Evolutionary conservation across 1,140 invertebrate genomes (phyloP).

Genomic region (Heliconius eleuchia): DNA sequence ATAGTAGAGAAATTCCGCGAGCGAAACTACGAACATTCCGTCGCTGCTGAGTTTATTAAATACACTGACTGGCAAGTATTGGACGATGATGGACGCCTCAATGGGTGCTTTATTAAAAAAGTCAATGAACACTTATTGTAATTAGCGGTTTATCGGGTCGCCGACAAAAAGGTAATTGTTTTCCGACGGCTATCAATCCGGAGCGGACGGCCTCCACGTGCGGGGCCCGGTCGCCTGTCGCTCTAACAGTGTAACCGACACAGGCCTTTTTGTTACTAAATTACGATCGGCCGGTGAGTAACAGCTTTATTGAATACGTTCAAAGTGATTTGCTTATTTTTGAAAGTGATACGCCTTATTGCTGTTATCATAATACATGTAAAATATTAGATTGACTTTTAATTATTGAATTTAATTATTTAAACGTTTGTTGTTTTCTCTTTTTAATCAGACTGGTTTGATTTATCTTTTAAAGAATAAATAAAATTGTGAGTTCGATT

Average conservation of each 20-base stretch:
- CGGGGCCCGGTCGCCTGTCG: slow-evolving; percentile 32
- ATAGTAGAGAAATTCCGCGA: slow-evolving; percentile 71
- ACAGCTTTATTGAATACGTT: slow-evolving; percentile 33
- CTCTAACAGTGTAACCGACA: slow-evolving; percentile 41
- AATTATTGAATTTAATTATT: too few relatives aligned
- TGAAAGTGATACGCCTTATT: neutral
- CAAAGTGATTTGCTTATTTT: slow-evolving; percentile 18
- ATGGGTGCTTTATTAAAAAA: slow-evolving; percentile 79
- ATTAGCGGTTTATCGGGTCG: slow-evolving; percentile 72
- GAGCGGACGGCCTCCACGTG: slow-evolving; percentile 47
- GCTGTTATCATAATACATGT: neutral
- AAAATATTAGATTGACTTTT: too few relatives aligned
- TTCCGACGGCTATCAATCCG: slow-evolving; percentile 69
- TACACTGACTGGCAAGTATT: slow-evolving; percentile 75
- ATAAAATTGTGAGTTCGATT: too few relatives aligned
- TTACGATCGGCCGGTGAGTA: slow-evolving; percentile 26
- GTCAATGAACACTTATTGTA: slow-evolving; percentile 78
- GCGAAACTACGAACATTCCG: slow-evolving; percentile 63
- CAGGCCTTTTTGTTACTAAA: slow-evolving; percentile 38
- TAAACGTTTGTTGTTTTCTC: too few relatives aligned
- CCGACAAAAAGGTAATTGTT: slow-evolving; percentile 77
- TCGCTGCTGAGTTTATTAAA: slow-evolving; percentile 66
- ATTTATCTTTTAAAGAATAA: too few relatives aligned
- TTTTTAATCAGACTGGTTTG: too few relatives aligned
- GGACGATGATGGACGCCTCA: slow-evolving; percentile 68